Evolutionary conservation across 2,113 vertebrate species (phyloP).

Genomic region (Daubentonia madagascariensis): DNA sequence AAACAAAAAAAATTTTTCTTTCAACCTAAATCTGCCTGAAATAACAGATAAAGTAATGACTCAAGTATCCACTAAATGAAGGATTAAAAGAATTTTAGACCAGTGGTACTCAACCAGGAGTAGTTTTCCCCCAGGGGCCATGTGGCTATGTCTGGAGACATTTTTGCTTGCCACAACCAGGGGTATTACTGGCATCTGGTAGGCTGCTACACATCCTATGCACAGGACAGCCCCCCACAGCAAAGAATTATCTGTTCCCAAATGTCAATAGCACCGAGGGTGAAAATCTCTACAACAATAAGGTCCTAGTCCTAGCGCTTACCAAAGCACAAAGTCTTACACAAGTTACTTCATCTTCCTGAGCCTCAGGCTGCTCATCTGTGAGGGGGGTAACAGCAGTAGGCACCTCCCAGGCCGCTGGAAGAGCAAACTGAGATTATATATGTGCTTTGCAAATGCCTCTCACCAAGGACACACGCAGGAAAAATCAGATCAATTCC

Average conservation of each 20-base stretch:
- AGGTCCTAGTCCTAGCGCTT: neutral
- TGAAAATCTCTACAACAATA: neutral
- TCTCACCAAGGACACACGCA: neutral
- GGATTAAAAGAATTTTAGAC: neutral
- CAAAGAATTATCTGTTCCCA: neutral
- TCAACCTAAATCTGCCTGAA: neutral
- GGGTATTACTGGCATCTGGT: neutral
- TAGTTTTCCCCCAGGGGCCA: no score
- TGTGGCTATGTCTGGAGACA: neutral
- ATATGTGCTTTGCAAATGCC: rapidly evolving
- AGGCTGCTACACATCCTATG: neutral
- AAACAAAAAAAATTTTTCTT: neutral
- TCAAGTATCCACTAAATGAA: neutral
- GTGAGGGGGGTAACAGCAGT: neutral
- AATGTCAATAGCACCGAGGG: rapidly evolving
- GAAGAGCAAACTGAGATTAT: neutral
- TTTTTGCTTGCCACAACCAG: neutral
- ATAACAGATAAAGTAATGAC: neutral
- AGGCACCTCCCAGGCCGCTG: neutral
- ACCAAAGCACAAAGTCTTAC: neutral
- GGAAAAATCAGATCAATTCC: rapidly evolving
- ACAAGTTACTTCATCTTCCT: neutral
- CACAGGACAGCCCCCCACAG: neutral
- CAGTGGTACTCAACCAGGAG: neutral
- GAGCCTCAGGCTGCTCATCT: neutral